Conservation (phyloP, 2,888 invertebrate genomes). For the Apamea crenata region DNA sequence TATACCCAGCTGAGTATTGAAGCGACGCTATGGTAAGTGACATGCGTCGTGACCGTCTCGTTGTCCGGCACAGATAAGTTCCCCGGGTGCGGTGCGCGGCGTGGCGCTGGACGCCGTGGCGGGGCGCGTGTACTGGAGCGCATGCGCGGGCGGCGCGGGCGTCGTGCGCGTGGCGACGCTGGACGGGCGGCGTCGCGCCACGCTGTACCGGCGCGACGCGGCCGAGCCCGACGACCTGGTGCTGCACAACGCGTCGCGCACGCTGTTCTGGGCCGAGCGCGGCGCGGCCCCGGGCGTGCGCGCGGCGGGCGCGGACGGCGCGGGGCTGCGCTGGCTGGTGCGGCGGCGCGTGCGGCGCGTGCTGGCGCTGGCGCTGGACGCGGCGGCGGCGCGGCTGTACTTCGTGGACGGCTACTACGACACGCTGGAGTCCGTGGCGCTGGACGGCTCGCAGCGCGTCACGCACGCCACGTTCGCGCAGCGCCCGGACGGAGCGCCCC, state of each 20-base stretch:
- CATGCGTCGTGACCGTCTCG: background rate
- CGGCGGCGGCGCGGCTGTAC: constrained; percentile 94
- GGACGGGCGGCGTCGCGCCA: constrained; percentile 89
- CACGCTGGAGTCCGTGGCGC: constrained; percentile 92
- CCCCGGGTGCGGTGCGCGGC: constrained; percentile 91
- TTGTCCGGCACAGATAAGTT: background rate
- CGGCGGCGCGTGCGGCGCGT: constrained; percentile 92
- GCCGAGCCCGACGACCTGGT: constrained; percentile 93
- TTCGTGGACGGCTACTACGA: constrained; percentile 96
- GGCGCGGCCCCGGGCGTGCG: constrained; percentile 92
- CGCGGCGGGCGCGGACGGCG: constrained; percentile 92
- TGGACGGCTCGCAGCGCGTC: constrained; percentile 92
- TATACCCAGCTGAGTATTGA: background rate
- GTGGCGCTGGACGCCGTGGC: constrained; percentile 93
- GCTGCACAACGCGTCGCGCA: constrained; percentile 90
- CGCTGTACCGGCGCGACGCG: constrained; percentile 86
- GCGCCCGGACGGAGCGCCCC: constrained; percentile 58
- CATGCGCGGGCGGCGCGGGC: constrained; percentile 86
- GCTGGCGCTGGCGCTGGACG: constrained; percentile 94
- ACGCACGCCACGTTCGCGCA: constrained; percentile 75
- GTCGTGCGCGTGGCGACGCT: constrained; percentile 68
- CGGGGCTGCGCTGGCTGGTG: constrained; percentile 87
- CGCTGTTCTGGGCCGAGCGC: constrained; percentile 93
- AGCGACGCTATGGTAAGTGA: background rate
- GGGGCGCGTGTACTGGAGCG: constrained; percentile 92